Percentiles rank a stretch among this genome's conserved stretches.
phyloP scores from a whole-genome alignment of 37 sponge, comb jelly and placozoan genomes.

The Spongilla lacustris region DNA sequence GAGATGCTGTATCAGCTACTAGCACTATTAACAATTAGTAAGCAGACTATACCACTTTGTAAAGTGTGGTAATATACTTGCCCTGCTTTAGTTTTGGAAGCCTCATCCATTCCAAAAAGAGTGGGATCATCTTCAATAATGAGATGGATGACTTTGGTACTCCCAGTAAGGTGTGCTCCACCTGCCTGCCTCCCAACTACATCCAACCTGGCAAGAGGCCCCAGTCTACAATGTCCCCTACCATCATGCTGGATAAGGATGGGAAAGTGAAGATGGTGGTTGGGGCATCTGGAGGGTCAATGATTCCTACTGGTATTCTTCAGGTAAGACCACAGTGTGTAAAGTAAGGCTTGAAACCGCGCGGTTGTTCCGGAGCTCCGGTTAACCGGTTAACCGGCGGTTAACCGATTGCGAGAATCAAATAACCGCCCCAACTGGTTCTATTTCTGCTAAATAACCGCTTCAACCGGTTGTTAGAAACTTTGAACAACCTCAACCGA shows the following conservation, averaged over 20 bases:
- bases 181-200: conserved; percentile 60
- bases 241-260: conserved; percentile 51
- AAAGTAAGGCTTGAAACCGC: no score
- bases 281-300: conserved; percentile 91
- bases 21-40: conserved; percentile 77
- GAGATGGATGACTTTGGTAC: conserved; percentile 89
- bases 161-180: conserved; percentile 36
- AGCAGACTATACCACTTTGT: background rate
- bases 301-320: conserved; percentile 74
- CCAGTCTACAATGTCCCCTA: conserved; percentile 83
- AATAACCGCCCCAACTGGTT: no score
- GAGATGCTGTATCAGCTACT: conserved; percentile 87
- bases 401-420: no score
- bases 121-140: conserved; percentile 86
- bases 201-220: conserved; percentile 80
- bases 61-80: background rate
- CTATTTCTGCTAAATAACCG: no score
- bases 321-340: conserved; percentile 32
- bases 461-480: no score
- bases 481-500: no score
- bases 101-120: conserved; percentile 52
- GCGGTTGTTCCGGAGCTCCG: no score
- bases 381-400: no score
- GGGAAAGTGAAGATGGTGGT: conserved; percentile 63
- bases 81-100: conserved; percentile 74